phyloP scores from a whole-genome alignment of 1,140 invertebrate species.

The Zaprionus taronus region DNA sequence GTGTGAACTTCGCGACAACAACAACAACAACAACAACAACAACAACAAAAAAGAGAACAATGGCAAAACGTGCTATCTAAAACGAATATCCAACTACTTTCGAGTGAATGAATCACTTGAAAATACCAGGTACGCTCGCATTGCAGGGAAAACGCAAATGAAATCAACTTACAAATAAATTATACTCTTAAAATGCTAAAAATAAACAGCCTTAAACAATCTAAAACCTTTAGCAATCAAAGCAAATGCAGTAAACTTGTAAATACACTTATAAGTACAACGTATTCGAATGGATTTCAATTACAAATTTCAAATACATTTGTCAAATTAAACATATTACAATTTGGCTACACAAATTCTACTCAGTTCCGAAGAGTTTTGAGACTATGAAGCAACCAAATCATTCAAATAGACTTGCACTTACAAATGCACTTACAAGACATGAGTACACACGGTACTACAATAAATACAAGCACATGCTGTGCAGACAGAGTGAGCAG shows the following conservation, averaged over 20 bases:
- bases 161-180: not conserved
- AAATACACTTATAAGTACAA: not conserved
- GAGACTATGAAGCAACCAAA: not conserved
- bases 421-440: not conserved
- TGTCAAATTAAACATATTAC: not conserved
- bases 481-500: not conserved
- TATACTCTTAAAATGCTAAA: not conserved
- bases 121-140: not conserved
- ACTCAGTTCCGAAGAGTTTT: too few species aligned
- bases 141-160: not conserved
- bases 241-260: not conserved
- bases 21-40: conserved; percentile 30
- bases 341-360: not conserved
- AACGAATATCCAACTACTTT: not conserved
- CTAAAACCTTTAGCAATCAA: not conserved
- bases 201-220: not conserved
- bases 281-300: not conserved
- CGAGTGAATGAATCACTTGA: conserved; percentile 3
- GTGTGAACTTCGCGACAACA: conserved; percentile 41
- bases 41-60: conserved; percentile 33
- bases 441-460: not conserved
- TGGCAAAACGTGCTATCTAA: not conserved
- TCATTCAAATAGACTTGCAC: not conserved
- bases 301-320: not conserved
- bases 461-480: not conserved